Conservation (phyloP, 2,113 vertebrate genomes). For the Dissostichus mawsoni region DNA sequence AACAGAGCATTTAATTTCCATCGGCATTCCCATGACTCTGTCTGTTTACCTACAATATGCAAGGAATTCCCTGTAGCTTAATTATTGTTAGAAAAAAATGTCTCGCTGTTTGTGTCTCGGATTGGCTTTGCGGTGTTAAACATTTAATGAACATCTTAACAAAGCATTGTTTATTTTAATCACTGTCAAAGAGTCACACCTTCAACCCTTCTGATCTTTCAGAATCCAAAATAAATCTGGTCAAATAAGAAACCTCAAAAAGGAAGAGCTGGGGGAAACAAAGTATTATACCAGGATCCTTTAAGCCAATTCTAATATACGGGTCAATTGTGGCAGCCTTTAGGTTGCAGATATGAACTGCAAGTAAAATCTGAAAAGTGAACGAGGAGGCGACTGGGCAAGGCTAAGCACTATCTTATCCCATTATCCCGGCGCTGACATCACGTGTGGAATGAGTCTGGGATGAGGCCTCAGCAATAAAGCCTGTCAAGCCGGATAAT, state of each 20-base stretch:
- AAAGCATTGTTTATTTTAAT: constrained; percentile 83
- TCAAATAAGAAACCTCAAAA: constrained; percentile 54
- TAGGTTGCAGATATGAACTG: constrained; percentile 34
- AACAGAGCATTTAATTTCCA: constrained; percentile 83
- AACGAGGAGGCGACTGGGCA: constrained; percentile 50
- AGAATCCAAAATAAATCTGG: constrained; percentile 57
- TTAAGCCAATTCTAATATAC: constrained; percentile 35
- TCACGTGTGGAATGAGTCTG: constrained; percentile 80
- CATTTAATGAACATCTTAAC: constrained; percentile 83
- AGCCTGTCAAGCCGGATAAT: constrained; percentile 82
- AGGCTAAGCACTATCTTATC: constrained; percentile 74
- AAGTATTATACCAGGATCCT: constrained; percentile 4
- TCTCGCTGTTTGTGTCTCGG: constrained; percentile 76
- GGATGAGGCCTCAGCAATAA: constrained; percentile 80
- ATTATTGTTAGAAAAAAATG: constrained; percentile 82
- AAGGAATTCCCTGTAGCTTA: constrained; percentile 86
- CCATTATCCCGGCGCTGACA: constrained; percentile 81
- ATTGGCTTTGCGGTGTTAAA: constrained; percentile 81
- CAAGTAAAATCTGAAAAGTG: constrained; percentile 44
- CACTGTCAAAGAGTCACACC: constrained; percentile 71
- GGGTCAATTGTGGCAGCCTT: constrained; percentile 33
- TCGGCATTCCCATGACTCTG: constrained; percentile 79
- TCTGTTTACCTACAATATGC: constrained; percentile 87
- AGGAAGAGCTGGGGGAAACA: neutral
- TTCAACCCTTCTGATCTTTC: constrained; percentile 60